A percentile compares a stretch with the other conserved stretches of the same genome.
These are phyloP conservation scores for Albula goreensis DNA, from an alignment of 2,113 vertebrate species.

Conservation along the genomic window DNA sequence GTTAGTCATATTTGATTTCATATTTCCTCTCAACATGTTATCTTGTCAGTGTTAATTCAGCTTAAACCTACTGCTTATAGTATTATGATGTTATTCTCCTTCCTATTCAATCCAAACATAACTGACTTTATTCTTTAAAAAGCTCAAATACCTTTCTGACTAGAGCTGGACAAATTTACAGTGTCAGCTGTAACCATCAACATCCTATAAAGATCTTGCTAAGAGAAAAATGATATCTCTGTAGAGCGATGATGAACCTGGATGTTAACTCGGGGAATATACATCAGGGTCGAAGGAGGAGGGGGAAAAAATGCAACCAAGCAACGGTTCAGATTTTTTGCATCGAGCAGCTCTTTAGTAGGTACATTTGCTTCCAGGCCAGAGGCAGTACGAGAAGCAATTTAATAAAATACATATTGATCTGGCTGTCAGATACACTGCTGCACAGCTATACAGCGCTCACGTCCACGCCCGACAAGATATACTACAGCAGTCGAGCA, in stretches of 20 bases:
- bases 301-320: background rate
- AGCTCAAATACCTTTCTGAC: background rate
- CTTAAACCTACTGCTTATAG: no score
- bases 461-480: constrained; percentile 4
- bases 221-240: background rate
- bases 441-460: background rate
- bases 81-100: background rate
- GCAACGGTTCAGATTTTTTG: constrained; percentile 2
- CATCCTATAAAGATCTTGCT: constrained; percentile 9
- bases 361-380: constrained; percentile 18
- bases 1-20: no score
- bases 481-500: constrained; percentile 4
- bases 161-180: background rate
- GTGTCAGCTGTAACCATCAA: background rate
- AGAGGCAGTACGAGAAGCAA: constrained; percentile 10
- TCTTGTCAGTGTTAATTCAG: no score
- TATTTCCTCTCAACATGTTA: no score
- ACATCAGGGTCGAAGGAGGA: constrained; percentile 8
- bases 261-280: constrained; percentile 4
- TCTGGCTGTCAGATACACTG: constrained; percentile 7
- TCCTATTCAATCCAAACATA: background rate
- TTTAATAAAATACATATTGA: constrained; percentile 34
- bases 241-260: constrained; percentile 3
- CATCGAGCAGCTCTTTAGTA: constrained; percentile 14
- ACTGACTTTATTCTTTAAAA: background rate